Conservation (phyloP, 2,113 vertebrate genomes). For the Pyrgilauda ruficollis region DNA sequence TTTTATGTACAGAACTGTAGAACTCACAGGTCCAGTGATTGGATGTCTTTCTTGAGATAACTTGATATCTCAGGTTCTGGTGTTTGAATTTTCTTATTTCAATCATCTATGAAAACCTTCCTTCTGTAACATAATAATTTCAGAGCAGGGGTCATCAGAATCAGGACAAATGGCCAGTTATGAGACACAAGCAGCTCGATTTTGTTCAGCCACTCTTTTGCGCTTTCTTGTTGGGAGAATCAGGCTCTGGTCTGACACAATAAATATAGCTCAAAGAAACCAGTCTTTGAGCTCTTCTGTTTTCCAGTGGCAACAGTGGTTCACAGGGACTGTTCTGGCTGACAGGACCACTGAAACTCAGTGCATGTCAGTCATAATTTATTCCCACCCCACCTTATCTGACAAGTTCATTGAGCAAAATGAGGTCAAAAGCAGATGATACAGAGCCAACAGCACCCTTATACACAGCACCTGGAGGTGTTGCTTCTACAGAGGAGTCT, state of each 20-base stretch:
- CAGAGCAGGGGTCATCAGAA: background rate
- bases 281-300: background rate
- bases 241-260: background rate
- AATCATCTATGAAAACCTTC: background rate
- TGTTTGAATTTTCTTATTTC: background rate
- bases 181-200: rapidly evolving
- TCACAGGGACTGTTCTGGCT: background rate
- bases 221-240: background rate
- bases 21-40: background rate
- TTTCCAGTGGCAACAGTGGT: background rate
- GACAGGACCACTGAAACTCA: background rate
- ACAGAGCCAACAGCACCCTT: background rate
- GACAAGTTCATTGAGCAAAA: background rate
- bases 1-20: background rate
- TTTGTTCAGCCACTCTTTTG: background rate
- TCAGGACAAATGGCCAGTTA: background rate
- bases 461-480: background rate
- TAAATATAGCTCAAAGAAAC: background rate
- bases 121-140: background rate
- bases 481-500: background rate
- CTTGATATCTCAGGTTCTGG: background rate
- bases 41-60: background rate
- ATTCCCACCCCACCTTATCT: background rate
- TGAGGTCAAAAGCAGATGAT: background rate
- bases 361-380: background rate